Evolutionary conservation across 2,113 vertebrate species (phyloP).

Genomic region (Ophthalmolycus amberensis): DNA sequence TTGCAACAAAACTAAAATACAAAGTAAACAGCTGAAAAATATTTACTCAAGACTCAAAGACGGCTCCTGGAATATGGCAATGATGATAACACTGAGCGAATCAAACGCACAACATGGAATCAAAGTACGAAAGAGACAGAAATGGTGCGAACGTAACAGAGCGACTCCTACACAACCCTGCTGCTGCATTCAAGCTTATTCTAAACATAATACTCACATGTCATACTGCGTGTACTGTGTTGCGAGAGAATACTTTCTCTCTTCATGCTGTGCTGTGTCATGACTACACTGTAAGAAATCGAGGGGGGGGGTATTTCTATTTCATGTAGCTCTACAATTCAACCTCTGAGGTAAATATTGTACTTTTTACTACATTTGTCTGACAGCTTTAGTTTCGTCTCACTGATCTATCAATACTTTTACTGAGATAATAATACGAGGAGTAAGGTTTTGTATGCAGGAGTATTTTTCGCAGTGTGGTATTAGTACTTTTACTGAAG

Average conservation of each 20-base stretch:
- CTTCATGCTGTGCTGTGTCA: no score
- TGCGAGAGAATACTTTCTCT: not conserved
- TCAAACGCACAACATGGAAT: constrained; percentile 7
- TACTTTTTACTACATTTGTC: no score
- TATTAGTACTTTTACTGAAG: no score
- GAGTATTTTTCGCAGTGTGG: no score
- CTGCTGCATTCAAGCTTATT: not conserved
- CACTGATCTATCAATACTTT: no score
- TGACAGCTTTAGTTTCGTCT: no score
- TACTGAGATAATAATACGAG: no score
- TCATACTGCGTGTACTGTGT: not conserved
- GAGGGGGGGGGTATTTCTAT: no score
- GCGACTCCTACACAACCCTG: not conserved
- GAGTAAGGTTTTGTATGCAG: no score
- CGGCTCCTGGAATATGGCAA: constrained; percentile 40
- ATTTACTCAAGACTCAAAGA: constrained; percentile 67
- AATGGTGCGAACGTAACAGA: constrained; percentile 7
- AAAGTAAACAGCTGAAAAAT: constrained; percentile 64
- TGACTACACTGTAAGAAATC: not conserved
- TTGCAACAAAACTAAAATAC: constrained; percentile 51
- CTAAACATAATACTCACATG: not conserved
- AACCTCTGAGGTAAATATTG: no score
- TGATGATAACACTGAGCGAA: constrained; percentile 34
- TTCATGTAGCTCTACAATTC: no score
- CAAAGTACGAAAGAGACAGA: not conserved